Percentiles rank a stretch among this genome's conserved stretches.
Conservation (phyloP, 2,888 invertebrate species). For the Drosophila planitibia region DNA sequence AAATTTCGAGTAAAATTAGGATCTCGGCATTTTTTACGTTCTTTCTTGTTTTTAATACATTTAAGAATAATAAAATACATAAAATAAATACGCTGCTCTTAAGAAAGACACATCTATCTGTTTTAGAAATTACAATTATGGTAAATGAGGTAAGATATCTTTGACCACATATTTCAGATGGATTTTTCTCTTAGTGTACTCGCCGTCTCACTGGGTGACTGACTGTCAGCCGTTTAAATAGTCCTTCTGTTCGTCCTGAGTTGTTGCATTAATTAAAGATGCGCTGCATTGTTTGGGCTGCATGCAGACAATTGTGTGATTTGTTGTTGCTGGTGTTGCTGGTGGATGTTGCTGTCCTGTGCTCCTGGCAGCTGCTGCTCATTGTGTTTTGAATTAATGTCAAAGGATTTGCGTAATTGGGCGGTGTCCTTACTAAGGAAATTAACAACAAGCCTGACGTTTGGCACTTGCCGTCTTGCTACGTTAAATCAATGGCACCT, state of each 20-base stretch:
- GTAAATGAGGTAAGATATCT: background rate
- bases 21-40: too few species aligned
- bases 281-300: constrained; percentile 54
- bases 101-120: background rate
- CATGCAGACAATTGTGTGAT: constrained; percentile 24
- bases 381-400: constrained; percentile 62
- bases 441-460: constrained; percentile 37
- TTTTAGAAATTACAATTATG: background rate
- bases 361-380: constrained; percentile 18
- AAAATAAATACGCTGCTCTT: background rate
- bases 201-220: constrained; percentile 18
- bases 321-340: constrained; percentile 26
- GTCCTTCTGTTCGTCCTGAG: constrained; percentile 41
- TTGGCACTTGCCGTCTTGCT: constrained; percentile 29
- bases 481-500: constrained; percentile 5
- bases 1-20: background rate
- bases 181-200: constrained; percentile 2
- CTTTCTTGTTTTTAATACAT: background rate
- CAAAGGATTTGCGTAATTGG: constrained; percentile 65
- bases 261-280: constrained; percentile 69
- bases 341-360: constrained; percentile 12
- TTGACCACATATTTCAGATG: background rate
- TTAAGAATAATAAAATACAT: too few species aligned
- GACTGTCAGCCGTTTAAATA: constrained; percentile 54
- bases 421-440: constrained; percentile 33